phyloP scores from a whole-genome alignment of 2,113 vertebrate genomes.

The Sinocyclocheilus grahami region DNA sequence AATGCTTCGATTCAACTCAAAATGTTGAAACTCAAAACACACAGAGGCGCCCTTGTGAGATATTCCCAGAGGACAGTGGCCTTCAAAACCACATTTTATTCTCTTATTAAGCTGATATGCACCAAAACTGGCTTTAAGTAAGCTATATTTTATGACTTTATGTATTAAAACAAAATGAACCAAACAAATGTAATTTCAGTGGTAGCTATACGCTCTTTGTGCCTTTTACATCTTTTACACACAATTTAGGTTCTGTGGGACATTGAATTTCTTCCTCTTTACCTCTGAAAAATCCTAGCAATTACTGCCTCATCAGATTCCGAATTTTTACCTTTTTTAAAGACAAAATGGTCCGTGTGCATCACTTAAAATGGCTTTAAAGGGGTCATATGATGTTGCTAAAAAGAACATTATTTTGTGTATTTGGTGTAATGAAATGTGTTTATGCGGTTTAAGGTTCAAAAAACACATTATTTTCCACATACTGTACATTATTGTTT shows the following conservation, averaged over 20 bases:
- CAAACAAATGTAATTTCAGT: neutral
- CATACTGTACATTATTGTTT: too few species aligned
- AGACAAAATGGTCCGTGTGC: slow-evolving; percentile 62
- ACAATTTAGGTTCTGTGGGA: slow-evolving; percentile 68
- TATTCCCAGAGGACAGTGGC: slow-evolving; percentile 24
- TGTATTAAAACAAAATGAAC: neutral
- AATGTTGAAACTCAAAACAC: slow-evolving; percentile 33
- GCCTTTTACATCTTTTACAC: slow-evolving; percentile 59
- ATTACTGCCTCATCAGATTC: slow-evolving; percentile 63
- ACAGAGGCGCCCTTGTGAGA: slow-evolving; percentile 33
- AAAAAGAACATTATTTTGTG: too few species aligned
- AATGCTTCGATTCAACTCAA: slow-evolving; percentile 43
- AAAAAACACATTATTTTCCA: too few species aligned
- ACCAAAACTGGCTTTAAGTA: slow-evolving; percentile 11
- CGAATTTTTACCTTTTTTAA: slow-evolving; percentile 48
- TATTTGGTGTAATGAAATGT: too few species aligned
- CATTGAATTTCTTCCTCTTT: slow-evolving; percentile 55
- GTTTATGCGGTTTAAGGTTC: too few species aligned
- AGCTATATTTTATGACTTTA: slow-evolving; percentile 40
- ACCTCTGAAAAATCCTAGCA: slow-evolving; percentile 64
- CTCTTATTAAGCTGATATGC: slow-evolving; percentile 28
- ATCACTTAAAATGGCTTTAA: slow-evolving; percentile 58
- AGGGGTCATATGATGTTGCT: too few species aligned
- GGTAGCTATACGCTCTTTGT: slow-evolving; percentile 32
- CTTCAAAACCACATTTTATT: slow-evolving; percentile 11